Base-by-base conservation (phyloP, 2,797 vertebrate genomes). In the Eospalax fontanierii region DNA sequence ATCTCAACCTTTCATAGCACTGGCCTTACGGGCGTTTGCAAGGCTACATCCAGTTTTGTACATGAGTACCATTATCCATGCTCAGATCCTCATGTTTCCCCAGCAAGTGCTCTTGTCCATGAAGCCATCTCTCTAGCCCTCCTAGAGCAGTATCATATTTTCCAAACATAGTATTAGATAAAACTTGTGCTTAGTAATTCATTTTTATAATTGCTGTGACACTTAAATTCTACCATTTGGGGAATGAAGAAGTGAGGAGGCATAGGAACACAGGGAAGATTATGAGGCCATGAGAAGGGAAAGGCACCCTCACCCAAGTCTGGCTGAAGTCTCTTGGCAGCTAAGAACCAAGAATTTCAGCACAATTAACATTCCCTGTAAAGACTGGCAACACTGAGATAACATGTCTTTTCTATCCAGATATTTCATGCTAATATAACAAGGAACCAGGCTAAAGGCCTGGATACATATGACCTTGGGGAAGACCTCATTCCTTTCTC, bases 141-240 rank as follows among this genome's bases (percentile, higher is more conserved):
- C 43, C 46, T 28, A 89, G 16, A 33, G 12, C 16, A 90, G 70
- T 61, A 50, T 81, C 90, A 73, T 22, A 92, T 65, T 91, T 93
- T 76, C 76, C 6, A 78, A 89, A n/a, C 1, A 75, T 2, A 81
- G 14, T n/a, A 63, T 66, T 70, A 33, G 4, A 73, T 89, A 88
- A 89, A 93, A 83, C 14, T 50, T 88, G 4, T 81, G 15, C 68
- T 75, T 85, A 40, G 22, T 66, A 85, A 84, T 38, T 92, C n/a
- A 46, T 94, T 93, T 97, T 93, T 46, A 81, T 63, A 63, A 87
- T 54, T 89, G 68, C 59, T 88, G 50, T 38, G 61, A 71, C 8
- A 78, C 16, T 93, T 78, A 80, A 93, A 79, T 88, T 80, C 33
- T 80, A 50, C 82, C 43, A 63, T 81, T 89, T 91, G 91, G 26